Evolutionary conservation across 2,888 invertebrate species (phyloP).

Genomic region (Diaphora mendica): DNA sequence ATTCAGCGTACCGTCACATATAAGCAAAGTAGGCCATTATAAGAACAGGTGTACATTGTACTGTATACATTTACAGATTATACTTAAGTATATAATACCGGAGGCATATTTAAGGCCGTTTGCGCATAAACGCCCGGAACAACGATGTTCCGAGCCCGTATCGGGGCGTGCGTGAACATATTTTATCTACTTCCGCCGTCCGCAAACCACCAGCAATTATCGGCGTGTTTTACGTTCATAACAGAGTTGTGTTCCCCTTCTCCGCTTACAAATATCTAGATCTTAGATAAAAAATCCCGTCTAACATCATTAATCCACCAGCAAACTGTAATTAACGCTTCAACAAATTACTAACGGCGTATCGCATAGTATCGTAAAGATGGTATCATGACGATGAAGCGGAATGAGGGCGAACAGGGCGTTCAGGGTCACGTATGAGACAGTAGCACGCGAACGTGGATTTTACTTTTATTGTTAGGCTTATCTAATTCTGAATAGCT

Average conservation of each 20-base stretch:
- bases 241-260: constrained; percentile 45
- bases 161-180: constrained; percentile 83
- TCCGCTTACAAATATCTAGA: constrained; percentile 52
- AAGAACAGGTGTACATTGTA: constrained; percentile 36
- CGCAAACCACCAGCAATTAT: constrained; percentile 75
- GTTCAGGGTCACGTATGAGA: constrained; percentile 62
- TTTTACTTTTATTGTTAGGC: constrained; percentile 49
- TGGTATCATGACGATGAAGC: constrained; percentile 60
- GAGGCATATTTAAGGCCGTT: constrained; percentile 49
- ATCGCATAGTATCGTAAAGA: constrained; percentile 57
- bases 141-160: constrained; percentile 63
- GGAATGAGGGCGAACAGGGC: constrained; percentile 60
- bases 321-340: constrained; percentile 76
- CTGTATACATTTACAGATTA: constrained; percentile 31
- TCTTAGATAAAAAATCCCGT: constrained; percentile 65
- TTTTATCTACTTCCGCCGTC: constrained; percentile 79
- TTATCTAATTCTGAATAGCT: constrained; percentile 39
- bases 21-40: constrained; percentile 40
- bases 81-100: constrained; percentile 37
- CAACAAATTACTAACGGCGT: constrained; percentile 77
- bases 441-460: constrained; percentile 58
- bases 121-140: constrained; percentile 66
- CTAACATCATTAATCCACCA: constrained; percentile 75
- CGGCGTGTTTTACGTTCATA: constrained; percentile 79
- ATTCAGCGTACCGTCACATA: constrained; percentile 8